Percentiles rank a stretch among this genome's conserved stretches.
These are phyloP conservation scores for Alouatta caraya DNA, from an alignment of 2,797 vertebrate species.

Conservation along the genomic window DNA sequence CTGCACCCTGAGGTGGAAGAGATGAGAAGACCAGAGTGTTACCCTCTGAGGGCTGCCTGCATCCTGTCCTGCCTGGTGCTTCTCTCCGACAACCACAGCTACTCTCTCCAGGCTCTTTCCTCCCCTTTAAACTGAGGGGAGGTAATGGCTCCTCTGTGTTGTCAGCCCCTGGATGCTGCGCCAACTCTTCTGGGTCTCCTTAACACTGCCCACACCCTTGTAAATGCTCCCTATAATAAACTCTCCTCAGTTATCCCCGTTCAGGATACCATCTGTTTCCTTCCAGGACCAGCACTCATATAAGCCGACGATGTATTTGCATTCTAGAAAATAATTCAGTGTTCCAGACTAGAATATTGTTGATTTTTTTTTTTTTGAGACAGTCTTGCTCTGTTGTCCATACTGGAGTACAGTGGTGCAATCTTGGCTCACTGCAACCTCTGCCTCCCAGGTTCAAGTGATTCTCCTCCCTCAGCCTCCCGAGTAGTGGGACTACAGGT, in stretches of 20 bases:
- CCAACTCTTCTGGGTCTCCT: not conserved
- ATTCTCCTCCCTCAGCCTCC: no score
- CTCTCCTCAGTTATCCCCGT: not conserved
- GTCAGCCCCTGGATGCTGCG: no score
- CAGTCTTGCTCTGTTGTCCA: no score
- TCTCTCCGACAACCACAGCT: not conserved
- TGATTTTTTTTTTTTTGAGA: slow-evolving; percentile 17
- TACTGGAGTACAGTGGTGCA: no score
- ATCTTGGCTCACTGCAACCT: no score
- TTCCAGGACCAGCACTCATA: not conserved
- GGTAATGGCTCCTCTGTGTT: not conserved
- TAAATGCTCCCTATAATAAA: not conserved
- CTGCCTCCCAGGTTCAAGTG: no score
- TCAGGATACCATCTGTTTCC: not conserved
- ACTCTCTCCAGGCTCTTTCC: not conserved
- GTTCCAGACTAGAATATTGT: not conserved
- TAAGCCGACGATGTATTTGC: not conserved
- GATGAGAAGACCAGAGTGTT: no score
- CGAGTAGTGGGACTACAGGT: no score
- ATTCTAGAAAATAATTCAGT: not conserved
- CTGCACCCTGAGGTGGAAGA: not conserved
- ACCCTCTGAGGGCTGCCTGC: not conserved
- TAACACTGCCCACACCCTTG: no score
- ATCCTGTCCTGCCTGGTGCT: not conserved
- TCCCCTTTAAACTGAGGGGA: not conserved